Evolutionary conservation across 2,888 invertebrate species (phyloP).

Genomic region (Rhingia rostrata): DNA sequence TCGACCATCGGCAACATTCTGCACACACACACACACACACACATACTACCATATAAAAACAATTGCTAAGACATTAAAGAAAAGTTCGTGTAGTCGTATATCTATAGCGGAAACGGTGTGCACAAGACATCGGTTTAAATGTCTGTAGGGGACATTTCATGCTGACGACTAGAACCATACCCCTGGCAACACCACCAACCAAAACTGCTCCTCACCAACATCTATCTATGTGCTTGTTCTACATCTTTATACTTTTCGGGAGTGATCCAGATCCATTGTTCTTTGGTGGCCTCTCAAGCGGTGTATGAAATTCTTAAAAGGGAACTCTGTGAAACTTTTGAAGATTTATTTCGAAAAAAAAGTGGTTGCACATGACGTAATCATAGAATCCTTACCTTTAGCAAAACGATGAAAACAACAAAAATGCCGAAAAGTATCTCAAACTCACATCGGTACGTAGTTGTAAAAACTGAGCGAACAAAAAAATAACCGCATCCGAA

Average conservation of each 20-base stretch:
- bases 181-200: neutral
- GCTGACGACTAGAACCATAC: slow-evolving; percentile 15
- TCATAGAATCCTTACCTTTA: slow-evolving; percentile 56
- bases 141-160: slow-evolving; percentile 37
- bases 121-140: slow-evolving; percentile 51
- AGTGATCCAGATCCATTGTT: slow-evolving; percentile 30
- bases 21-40: slow-evolving; percentile 2
- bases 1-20: slow-evolving; percentile 25
- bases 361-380: slow-evolving; percentile 69
- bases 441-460: neutral
- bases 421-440: slow-evolving; percentile 11
- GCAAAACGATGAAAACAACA: slow-evolving; percentile 21
- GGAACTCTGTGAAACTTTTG: slow-evolving; percentile 52
- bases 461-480: slow-evolving; percentile 3
- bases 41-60: slow-evolving; percentile 20
- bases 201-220: slow-evolving; percentile 3
- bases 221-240: neutral
- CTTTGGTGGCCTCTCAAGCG: slow-evolving; percentile 42
- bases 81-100: slow-evolving; percentile 1
- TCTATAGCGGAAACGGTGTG: slow-evolving; percentile 25
- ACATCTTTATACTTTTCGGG: slow-evolving; percentile 16
- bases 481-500: neutral
- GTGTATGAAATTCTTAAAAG: slow-evolving; percentile 28
- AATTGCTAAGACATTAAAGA: slow-evolving; percentile 56
- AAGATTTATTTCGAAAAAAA: slow-evolving; percentile 68